Evolutionary conservation across 2,797 vertebrate genomes (phyloP).

Genomic region (Spondyliosoma cantharus): DNA sequence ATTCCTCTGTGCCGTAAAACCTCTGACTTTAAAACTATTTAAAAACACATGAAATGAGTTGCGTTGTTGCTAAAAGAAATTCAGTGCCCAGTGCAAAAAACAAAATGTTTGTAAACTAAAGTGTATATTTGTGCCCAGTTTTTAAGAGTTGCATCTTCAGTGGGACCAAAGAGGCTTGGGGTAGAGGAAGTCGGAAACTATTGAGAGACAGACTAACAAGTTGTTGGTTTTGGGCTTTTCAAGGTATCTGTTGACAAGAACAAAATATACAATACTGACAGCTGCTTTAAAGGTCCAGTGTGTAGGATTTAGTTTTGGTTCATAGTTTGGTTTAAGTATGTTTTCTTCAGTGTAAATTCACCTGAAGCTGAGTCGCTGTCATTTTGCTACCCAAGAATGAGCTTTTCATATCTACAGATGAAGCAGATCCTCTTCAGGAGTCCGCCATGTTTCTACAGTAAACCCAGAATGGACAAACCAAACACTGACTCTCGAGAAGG

Average conservation of each 20-base stretch:
- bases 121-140: conserved; percentile 1
- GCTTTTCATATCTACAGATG: too few species aligned
- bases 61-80: too few species aligned
- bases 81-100: neutral
- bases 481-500: too few species aligned
- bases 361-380: too few species aligned
- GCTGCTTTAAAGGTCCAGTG: neutral
- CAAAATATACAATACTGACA: neutral
- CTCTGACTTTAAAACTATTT: neutral
- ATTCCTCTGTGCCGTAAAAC: neutral
- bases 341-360: too few species aligned
- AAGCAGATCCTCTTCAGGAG: too few species aligned
- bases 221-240: conserved; percentile 1
- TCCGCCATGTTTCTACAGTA: too few species aligned
- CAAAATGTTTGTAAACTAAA: neutral
- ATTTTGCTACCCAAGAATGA: too few species aligned
- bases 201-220: neutral
- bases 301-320: too few species aligned
- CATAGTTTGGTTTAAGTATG: too few species aligned
- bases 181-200: neutral
- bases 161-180: neutral
- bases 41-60: too few species aligned
- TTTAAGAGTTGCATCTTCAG: neutral
- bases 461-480: too few species aligned
- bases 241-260: neutral